Conservation (phyloP, 2,888 invertebrate species). For the Griposia aprilina region DNA sequence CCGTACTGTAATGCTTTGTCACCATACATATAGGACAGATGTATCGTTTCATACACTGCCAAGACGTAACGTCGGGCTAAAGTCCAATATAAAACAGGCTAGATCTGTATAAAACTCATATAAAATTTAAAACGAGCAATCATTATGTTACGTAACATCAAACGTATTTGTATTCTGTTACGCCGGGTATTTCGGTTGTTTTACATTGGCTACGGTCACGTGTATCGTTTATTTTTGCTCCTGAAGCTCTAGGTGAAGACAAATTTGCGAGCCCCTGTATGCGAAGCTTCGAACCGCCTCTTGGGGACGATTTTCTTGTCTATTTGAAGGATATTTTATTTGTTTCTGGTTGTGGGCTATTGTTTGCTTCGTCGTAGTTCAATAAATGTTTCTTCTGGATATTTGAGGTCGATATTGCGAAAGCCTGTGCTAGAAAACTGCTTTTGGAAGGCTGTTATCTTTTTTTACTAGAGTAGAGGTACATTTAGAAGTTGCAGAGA, state of each 20-base stretch:
- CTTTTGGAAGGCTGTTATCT: background rate
- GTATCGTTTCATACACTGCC: constrained; percentile 66
- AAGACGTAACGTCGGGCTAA: constrained; percentile 69
- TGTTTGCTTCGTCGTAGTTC: background rate
- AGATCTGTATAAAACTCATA: constrained; percentile 67
- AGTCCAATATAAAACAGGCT: constrained; percentile 69
- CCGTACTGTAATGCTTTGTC: constrained; percentile 47
- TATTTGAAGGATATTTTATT: constrained; percentile 49
- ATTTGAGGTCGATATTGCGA: background rate
- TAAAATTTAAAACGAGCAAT: constrained; percentile 64
- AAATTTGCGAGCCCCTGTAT: constrained; percentile 58
- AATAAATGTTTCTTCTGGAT: background rate
- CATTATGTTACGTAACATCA: constrained; percentile 70
- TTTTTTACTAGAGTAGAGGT: background rate
- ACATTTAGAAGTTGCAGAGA: background rate
- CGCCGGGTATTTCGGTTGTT: constrained; percentile 78
- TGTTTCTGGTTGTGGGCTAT: constrained; percentile 8
- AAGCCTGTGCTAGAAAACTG: background rate
- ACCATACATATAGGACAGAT: constrained; percentile 53
- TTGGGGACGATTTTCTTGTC: constrained; percentile 36
- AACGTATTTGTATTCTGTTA: constrained; percentile 72
- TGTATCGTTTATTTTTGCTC: constrained; percentile 81
- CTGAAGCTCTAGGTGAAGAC: constrained; percentile 68
- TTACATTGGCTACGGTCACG: constrained; percentile 75
- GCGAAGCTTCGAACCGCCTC: constrained; percentile 45